These are phyloP conservation scores for Melanargia galathea DNA, from an alignment of 2,888 invertebrate species.

Conservation along the genomic window DNA sequence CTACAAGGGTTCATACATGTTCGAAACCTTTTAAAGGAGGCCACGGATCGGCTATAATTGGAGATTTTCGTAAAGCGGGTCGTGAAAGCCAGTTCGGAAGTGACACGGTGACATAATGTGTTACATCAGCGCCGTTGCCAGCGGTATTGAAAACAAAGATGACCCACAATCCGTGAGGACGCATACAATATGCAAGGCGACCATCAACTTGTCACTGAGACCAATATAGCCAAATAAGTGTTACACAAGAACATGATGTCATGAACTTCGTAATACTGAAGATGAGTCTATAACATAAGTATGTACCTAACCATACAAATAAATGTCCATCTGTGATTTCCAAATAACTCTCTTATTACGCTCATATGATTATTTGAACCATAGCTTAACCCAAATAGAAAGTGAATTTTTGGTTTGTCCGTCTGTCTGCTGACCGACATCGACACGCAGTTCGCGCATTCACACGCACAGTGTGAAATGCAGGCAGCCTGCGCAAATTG, in stretches of 20 bases:
- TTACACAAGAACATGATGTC: not conserved
- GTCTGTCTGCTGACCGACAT: no score
- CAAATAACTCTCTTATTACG: no score
- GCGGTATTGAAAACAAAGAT: constrained; percentile 31
- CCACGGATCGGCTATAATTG: constrained; percentile 11
- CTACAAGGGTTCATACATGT: not conserved
- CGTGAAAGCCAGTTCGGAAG: constrained; percentile 47
- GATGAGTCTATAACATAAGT: no score
- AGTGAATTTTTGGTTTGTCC: no score
- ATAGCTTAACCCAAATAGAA: no score
- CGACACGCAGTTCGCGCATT: no score
- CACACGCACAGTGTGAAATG: no score
- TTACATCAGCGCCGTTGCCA: constrained; percentile 34
- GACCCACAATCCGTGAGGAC: constrained; percentile 24
- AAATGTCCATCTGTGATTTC: no score
- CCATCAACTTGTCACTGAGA: not conserved
- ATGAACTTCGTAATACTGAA: not conserved
- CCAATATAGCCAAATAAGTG: not conserved
- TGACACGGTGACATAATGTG: constrained; percentile 44
- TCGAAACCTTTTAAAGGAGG: constrained; percentile 11
- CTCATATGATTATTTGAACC: no score
- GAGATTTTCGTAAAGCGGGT: constrained; percentile 39
- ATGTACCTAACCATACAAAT: no score
- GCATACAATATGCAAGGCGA: not conserved
- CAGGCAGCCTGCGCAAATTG: no score